Conservation (phyloP, 2,113 vertebrate species). For the Lycocorax pyrrhopterus region DNA sequence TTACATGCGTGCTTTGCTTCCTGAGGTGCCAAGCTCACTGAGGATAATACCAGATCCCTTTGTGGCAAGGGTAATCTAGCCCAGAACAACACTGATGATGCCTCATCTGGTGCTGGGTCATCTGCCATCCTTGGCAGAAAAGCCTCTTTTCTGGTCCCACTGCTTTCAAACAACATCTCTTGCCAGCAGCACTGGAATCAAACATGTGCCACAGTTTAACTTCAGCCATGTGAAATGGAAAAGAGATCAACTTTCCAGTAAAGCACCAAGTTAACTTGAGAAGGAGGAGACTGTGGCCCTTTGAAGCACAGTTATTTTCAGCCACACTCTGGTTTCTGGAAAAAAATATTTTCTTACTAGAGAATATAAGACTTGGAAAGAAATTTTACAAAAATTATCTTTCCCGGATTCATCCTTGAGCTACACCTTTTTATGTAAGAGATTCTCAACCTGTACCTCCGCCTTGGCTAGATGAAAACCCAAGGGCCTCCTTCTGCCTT, state of each 20-base stretch:
- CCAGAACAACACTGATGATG: neutral
- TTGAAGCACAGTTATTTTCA: neutral
- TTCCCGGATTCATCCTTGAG: neutral
- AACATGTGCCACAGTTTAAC: neutral
- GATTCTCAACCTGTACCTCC: neutral
- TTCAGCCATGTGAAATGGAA: neutral
- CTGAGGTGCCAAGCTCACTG: neutral
- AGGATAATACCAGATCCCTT: neutral
- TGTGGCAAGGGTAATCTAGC: neutral
- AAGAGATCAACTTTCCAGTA: neutral
- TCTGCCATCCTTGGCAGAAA: neutral
- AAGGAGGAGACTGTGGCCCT: neutral
- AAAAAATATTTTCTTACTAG: neutral
- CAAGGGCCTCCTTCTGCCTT: neutral
- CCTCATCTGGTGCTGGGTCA: neutral
- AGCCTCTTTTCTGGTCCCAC: neutral
- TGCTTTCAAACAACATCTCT: neutral
- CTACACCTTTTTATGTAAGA: neutral
- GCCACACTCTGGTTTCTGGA: neutral
- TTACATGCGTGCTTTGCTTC: rapidly evolving
- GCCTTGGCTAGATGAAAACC: neutral
- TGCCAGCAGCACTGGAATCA: neutral
- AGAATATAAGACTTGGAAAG: neutral
- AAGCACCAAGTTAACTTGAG: neutral
- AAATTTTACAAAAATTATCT: neutral